These are phyloP conservation scores for Trachymyrmex cornetzi DNA, from an alignment of 1,140 invertebrate species.

Conservation along the genomic window DNA sequence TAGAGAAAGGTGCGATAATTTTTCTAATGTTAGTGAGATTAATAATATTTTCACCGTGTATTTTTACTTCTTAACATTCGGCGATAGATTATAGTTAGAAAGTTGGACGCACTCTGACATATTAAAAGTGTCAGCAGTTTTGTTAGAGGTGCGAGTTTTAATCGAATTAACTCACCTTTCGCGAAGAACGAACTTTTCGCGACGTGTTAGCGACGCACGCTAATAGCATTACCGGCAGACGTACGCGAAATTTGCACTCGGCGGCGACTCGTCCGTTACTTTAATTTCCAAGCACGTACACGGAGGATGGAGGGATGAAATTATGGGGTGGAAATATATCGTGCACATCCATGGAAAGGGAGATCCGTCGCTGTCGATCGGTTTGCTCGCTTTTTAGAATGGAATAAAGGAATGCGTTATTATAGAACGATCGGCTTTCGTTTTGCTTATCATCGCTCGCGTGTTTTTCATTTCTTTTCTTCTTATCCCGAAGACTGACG, in stretches of 20 bases:
- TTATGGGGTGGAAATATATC: slow-evolving; percentile 59
- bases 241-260: slow-evolving; percentile 52
- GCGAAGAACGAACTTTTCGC: slow-evolving; percentile 60
- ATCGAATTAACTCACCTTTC: slow-evolving; percentile 64
- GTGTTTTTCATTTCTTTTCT: slow-evolving; percentile 39
- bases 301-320: slow-evolving; percentile 40
- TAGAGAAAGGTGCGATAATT: background rate
- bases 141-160: slow-evolving; percentile 51
- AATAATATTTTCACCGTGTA: slow-evolving; percentile 4
- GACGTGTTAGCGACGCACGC: slow-evolving; percentile 60
- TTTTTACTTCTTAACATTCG: background rate
- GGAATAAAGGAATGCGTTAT: slow-evolving; percentile 56
- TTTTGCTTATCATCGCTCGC: slow-evolving; percentile 46
- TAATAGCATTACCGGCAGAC: slow-evolving; percentile 66
- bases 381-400: slow-evolving; percentile 49
- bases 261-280: slow-evolving; percentile 48
- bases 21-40: background rate
- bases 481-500: background rate
- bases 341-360: slow-evolving; percentile 38
- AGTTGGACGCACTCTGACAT: slow-evolving; percentile 11
- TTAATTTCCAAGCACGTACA: slow-evolving; percentile 63
- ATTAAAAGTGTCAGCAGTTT: slow-evolving; percentile 68
- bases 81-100: slow-evolving; percentile 43
- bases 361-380: slow-evolving; percentile 57
- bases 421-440: slow-evolving; percentile 43